Evolutionary conservation across 1,140 invertebrate species (phyloP), one percentile per base, ranked within the genome.

Genomic region (Caerostris extrusa): DNA sequence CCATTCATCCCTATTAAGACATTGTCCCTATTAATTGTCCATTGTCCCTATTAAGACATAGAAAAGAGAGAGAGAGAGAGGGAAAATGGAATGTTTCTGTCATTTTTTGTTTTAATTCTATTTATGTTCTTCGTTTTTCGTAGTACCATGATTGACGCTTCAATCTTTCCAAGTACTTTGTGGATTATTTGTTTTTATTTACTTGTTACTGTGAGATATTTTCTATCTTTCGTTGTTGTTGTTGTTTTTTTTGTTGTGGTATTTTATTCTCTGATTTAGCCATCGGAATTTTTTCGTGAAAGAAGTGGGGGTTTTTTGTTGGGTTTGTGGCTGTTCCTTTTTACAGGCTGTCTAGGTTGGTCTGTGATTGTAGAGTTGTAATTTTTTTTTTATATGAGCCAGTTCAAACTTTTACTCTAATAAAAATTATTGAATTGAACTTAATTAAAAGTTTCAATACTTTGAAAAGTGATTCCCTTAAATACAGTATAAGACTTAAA

Each of bases 131-230:
- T 85, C 82, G 17, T 85, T 60, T n/a, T 34, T 85, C 34, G 83
- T 7, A n/a, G 83, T 10, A 56, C 12, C 56, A 85, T 85, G 83
- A 85, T 85, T 93, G 91, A 93, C 91, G 83, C 71, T 93, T 86
- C 91, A 93, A 93, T 93, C 91, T 93, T 83, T 87, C 83, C 60
- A 67, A 93, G 91, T 93, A 87, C 91, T 61, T 93, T 53, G 4
- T 91, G 90, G 90, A 91, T 91, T 82, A 77, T 58, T 86, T 92
- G 57, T 69, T 85, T 85, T 92, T 77, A 77, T 77, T 77, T 77
- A 77, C 71, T 77, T 77, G 50, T 77, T 77, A 77, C 34, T 77
- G 50, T 77, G 71, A 77, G 34, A 34, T 19, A 7, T 77, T 4
- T 17, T 64, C 61, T 64, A 64, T 17, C 2, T 7, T 7, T 7